Base-by-base conservation (phyloP, 23 tunicate species). In the Clavelina lepadiformis region DNA sequence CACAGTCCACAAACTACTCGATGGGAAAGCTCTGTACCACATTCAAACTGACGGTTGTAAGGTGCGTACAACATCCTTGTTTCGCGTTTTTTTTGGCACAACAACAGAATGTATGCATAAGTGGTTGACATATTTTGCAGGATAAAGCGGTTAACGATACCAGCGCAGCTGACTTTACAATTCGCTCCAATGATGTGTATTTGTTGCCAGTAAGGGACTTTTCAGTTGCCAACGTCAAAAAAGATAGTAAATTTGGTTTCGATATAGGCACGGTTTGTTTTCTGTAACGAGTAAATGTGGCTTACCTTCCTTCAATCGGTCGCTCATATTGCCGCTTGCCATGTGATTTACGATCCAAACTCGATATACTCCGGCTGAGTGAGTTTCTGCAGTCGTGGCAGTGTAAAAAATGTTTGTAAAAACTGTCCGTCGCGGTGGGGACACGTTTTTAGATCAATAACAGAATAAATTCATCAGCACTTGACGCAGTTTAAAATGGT, bases 141-240 rank as follows among this genome's bases (percentile, higher is more conserved):
- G 51, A 28, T 28, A 66, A 66, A n/a, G n/a, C n/a, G 29, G 29
- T 22, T 28, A 22, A 41, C 11, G 35, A 66, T 28, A 33, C 25
- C 8, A 59, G 38, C 31, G 30, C 32, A n/a, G 61, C 79, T 1
- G 68, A 33, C 15, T 73, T 73, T 45, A 61, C 69, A 2, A 73
- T 73, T 1, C 47, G 28, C 8, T 3, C 69, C 1, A 65, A 29
- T 5, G 47, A 61, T 19, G 41, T 73, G 5, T 1, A 27, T 5
- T 1, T 73, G 24, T 30, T 73, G 44, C 79, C 79, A 45, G 79
- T 73, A 5, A 41, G 79, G 1, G 79, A 73, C 38, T 73, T 73
- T 45, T 33, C 79, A 1, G 41, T 73, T 1, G 79, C 64, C 0
- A 61, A 73, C 44, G 50, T 61, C 3, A 22, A n/a, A 2, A 25